Percentiles rank a stretch among this genome's conserved stretches.
Evolutionary conservation across 2,113 vertebrate species (phyloP).

Genomic region (Amia ocellicauda): DNA sequence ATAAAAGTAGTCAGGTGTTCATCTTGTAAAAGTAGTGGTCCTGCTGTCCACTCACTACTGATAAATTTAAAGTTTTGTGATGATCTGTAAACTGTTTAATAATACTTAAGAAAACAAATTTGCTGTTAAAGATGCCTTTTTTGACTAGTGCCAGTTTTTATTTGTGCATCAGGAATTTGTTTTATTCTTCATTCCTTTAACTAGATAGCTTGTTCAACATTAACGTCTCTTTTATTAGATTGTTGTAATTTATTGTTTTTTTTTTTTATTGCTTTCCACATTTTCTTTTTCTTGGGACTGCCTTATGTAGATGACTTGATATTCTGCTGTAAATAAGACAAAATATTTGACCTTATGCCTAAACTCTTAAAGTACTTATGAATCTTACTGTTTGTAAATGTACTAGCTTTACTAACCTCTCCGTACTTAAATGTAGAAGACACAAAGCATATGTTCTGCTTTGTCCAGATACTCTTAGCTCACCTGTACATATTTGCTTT

Average conservation of each 20-base stretch:
- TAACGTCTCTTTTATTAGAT: slow-evolving; percentile 41
- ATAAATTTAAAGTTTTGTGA: slow-evolving; percentile 34
- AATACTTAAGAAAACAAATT: slow-evolving; percentile 8
- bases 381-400: slow-evolving; percentile 36
- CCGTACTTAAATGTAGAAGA: slow-evolving; percentile 38
- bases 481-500: slow-evolving; percentile 61
- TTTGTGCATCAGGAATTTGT: slow-evolving; percentile 49
- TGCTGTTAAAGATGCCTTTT: slow-evolving; percentile 46
- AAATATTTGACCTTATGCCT: slow-evolving; percentile 30
- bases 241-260: slow-evolving; percentile 60
- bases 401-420: slow-evolving; percentile 55
- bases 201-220: slow-evolving; percentile 30
- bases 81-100: slow-evolving; percentile 26
- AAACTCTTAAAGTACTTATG: slow-evolving; percentile 31
- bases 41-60: slow-evolving; percentile 41
- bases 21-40: slow-evolving; percentile 30
- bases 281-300: slow-evolving; percentile 43
- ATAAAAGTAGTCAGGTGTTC: slow-evolving; percentile 26
- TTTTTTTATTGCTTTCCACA: slow-evolving; percentile 54
- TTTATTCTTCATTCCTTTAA: slow-evolving; percentile 33
- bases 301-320: slow-evolving; percentile 39
- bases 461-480: slow-evolving; percentile 42
- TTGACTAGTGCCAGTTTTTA: slow-evolving; percentile 39
- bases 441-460: slow-evolving; percentile 46
- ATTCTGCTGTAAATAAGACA: slow-evolving; percentile 43